phyloP scores from a whole-genome alignment of 37 sponge, comb jelly and placozoan genomes.

The Eunapius fragilis region DNA sequence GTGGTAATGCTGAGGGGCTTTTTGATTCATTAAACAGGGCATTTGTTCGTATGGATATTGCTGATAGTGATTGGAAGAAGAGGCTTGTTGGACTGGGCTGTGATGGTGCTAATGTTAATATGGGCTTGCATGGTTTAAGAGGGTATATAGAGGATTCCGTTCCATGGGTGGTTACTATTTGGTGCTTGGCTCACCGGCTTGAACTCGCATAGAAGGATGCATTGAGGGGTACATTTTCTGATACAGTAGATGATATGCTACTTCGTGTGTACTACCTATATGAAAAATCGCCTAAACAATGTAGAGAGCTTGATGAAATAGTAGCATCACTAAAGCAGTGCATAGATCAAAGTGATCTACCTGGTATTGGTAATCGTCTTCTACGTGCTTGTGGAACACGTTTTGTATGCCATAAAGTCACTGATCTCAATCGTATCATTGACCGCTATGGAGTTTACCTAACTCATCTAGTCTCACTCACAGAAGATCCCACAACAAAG shows the following conservation, averaged over 20 bases:
- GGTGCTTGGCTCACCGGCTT: constrained; percentile 62
- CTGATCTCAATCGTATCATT: constrained; percentile 20
- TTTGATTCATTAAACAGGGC: constrained; percentile 7
- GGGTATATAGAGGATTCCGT: constrained; percentile 31
- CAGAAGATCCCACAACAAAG: constrained; percentile 26
- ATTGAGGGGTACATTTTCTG: constrained; percentile 36
- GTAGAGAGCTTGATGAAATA: constrained; percentile 33
- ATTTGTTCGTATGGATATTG: not conserved
- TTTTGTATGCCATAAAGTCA: constrained; percentile 66
- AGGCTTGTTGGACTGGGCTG: constrained; percentile 49
- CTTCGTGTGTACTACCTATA: constrained; percentile 30
- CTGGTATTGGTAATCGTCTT: constrained; percentile 19
- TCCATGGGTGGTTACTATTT: constrained; percentile 45
- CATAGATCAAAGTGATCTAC: constrained; percentile 23
- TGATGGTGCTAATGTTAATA: constrained; percentile 61
- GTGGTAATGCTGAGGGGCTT: constrained; percentile 28
- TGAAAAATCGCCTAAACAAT: constrained; percentile 46
- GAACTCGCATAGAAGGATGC: constrained; percentile 56
- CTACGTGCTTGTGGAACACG: constrained; percentile 48
- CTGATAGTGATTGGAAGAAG: constrained; percentile 21
- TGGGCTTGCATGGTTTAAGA: constrained; percentile 23
- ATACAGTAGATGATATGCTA: constrained; percentile 40
- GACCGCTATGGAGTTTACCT: constrained; percentile 43
- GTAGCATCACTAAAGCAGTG: constrained; percentile 19
- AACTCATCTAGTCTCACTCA: constrained; percentile 19